phyloP scores from a whole-genome alignment of 2,888 invertebrate species.

The Piscicola geometra region DNA sequence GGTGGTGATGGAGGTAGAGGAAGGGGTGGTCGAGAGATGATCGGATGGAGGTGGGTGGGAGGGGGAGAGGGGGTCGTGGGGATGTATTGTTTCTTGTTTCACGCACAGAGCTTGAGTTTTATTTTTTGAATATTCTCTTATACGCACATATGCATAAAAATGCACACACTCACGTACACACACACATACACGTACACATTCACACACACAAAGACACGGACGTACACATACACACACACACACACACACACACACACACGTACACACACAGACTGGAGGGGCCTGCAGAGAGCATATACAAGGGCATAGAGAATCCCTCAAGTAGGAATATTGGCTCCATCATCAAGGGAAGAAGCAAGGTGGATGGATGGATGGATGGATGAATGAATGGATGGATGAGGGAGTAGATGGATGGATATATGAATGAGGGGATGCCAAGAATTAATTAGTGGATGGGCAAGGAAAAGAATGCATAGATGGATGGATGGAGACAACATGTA shows the following conservation, averaged over 20 bases:
- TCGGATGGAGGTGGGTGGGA: neutral
- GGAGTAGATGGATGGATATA: slow-evolving; percentile 1
- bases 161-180: no score
- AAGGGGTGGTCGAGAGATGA: neutral
- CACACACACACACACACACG: no score
- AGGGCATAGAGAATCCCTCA: neutral
- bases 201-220: no score
- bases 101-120: no score
- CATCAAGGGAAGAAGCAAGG: slow-evolving; percentile 29
- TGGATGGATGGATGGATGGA: slow-evolving; percentile 8
- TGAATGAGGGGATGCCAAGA: neutral
- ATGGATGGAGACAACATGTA: no score
- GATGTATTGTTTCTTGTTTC: no score
- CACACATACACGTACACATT: no score
- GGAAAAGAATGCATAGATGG: no score
- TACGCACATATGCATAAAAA: no score
- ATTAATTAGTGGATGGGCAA: neutral
- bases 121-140: no score
- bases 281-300: slow-evolving; percentile 23
- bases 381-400: neutral
- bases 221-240: no score
- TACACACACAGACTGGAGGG: slow-evolving; percentile 19
- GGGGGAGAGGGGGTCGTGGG: neutral
- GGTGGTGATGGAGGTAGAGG: neutral
- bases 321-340: slow-evolving; percentile 14